Base-by-base conservation (phyloP, 2,797 vertebrate species). In the Pampus argenteus region DNA sequence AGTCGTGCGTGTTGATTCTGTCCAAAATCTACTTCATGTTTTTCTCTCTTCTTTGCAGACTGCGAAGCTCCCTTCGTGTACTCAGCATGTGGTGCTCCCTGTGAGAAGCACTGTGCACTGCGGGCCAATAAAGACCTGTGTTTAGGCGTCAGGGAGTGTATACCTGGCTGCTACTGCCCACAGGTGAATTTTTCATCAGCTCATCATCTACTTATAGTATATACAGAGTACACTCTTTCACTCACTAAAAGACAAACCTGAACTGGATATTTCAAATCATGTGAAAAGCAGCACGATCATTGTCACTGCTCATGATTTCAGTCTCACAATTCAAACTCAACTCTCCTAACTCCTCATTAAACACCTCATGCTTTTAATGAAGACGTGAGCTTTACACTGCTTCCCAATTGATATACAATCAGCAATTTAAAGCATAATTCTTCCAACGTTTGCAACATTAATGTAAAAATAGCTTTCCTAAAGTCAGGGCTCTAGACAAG, bases 111-210 rank as follows among this genome's bases (percentile, higher is more conserved):
- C 56, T 98, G 97, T 82, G 84, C 88, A 10, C 90, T 96, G 42
- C 85, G 64, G 52, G 88, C 85, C 44, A 88, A 51, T 14, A 45
- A 1, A 1, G 83, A 87, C 22, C 81, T 86, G 42, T 98, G 96
- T 82, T 67, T 55, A 3, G 92, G 88, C 2, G 82, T 81, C 31
- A 81, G 67, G 0, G 84, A 85, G 38, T 98, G 97, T 71, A 93
- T 91, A 15, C 93, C 95, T 0, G 96, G 96, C 66, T 98, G 97
- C 85, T 97, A 96, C 91, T 98, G 97, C 82, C 95, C 96, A 0
- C 73, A 95, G 96, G 96, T 97, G 11, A 66, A 20, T 17, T 25
- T 28, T 49, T 49, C 0, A 50, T 26, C 20, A 15, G 0, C 8
- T 13, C 17, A 15, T n/a, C 1, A 1, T 58, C 9, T 63, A 5